Base-by-base conservation (phyloP, 1,140 invertebrate species). In the Maconellicoccus hirsutus region DNA sequence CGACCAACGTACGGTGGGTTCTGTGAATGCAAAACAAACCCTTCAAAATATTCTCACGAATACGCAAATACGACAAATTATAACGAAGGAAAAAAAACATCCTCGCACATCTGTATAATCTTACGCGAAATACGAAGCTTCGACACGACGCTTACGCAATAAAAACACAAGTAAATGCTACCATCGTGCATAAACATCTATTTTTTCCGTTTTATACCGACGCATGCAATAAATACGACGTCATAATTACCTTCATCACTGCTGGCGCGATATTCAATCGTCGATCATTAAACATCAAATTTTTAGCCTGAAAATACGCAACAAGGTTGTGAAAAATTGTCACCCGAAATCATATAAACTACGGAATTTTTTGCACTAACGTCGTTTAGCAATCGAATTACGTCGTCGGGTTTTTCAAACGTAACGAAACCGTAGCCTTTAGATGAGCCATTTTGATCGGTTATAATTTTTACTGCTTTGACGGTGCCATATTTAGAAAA, bases 351-450 rank as follows among this genome's bases (percentile, higher is more conserved):
- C n/a, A n/a, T n/a, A n/a, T n/a, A n/a, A n/a, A n/a, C n/a, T n/a
- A n/a, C n/a, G n/a, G n/a, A n/a, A 42, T 42, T 42, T 10, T 10
- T 10, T 8, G n/a, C n/a, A 66, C 61, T 66, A 25, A 66, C 61
- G 19, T 66, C 61, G 61, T 26, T 25, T 19, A 2, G 19, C 19
- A 66, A 66, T 66, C 61, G 61, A 16, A 89, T 89, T 1, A 92
- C 92, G 81, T 94, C 92, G 77, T 93, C 90, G 79, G 93, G 91
- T 59, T 87, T 91, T 81, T 93, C 93, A 82, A 96, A 98, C 16
- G 95, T 98, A 59, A 98, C 92, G 82, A 98, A 95, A 3, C 92
- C 93, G 76, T 94, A 96, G 63, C 94, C 94, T 82, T 96, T 96
- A 39, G 94, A 95, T 0, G 96, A 91, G 1, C 94, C 94, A 73